Evolutionary conservation across 2,888 invertebrate genomes (phyloP), one percentile per base, ranked within the genome.

Genomic region (Diarsia mendica): DNA sequence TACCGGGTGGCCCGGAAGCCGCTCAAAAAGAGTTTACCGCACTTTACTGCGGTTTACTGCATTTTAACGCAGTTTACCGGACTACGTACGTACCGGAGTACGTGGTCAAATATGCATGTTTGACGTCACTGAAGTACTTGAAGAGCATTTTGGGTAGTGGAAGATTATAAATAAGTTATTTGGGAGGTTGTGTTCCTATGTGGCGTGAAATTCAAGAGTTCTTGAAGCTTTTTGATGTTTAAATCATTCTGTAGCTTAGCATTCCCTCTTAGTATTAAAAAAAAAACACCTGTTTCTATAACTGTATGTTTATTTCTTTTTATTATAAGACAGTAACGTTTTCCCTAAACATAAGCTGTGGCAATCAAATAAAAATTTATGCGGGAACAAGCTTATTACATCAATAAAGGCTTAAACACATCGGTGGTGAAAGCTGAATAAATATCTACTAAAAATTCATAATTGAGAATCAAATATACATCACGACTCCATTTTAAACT

Each of bases 1-100:
- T 84, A 67, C 88, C 87, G 90, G 92, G 92, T 91, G 92, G 92
- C 83, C 91, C 91, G 91, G 91, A 91, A 90, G 86, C 79, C 79
- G 72, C 79, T 76, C 79, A 87, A 87, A 88, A 91, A 75, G 78
- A 82, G 58, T 72, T 83, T 70, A 80, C 80, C 77, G 77, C 76
- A 48, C 23, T 72, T 78, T 71, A 72, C 74, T 20, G 13, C 44
- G n/a, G 64, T 77, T 77, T 68, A 74, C 48, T 20, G 11, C 55
- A 71, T 67, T 69, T 80, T 68, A 79, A 67, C 44, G 60, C 61
- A 49, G 67, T 72, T 64, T 70, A 75, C 81, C 67, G 63, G 65
- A 67, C 33, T 33, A 84, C 82, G n/a, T n/a, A n/a, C n/a, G n/a
- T n/a, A n/a, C 82, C 58, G 72, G 53, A 75, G 67, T 67, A 64